Evolutionary conservation across 1,140 invertebrate genomes (phyloP).

Genomic region (Zophobas atratus): DNA sequence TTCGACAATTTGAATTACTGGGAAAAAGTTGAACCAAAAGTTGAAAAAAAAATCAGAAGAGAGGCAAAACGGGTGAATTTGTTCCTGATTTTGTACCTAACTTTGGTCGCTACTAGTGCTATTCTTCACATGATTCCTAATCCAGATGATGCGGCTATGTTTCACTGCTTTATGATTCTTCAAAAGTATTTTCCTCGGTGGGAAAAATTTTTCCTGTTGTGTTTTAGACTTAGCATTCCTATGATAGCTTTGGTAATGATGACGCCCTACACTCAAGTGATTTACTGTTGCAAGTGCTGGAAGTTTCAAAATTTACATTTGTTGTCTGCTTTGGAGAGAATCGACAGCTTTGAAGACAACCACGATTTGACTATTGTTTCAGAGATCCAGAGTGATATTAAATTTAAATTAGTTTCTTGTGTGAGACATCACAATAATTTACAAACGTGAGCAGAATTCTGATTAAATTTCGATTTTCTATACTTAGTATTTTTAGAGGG

Average conservation of each 20-base stretch:
- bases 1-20: background rate
- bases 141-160: background rate
- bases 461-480: background rate
- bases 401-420: background rate
- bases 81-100: background rate
- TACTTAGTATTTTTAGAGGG: background rate
- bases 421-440: too few species aligned
- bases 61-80: background rate
- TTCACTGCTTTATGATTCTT: background rate
- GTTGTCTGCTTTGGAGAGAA: background rate
- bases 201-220: background rate
- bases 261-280: background rate
- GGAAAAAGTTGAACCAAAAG: background rate
- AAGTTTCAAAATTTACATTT: background rate
- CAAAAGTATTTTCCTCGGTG: background rate
- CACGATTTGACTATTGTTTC: too few species aligned
- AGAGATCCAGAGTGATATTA: background rate
- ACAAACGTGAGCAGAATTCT: too few species aligned
- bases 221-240: background rate
- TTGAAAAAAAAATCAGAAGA: slow-evolving; percentile 18
- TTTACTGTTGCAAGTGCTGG: background rate
- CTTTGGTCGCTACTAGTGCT: background rate
- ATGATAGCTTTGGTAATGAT: background rate
- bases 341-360: background rate
- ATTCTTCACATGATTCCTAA: background rate